Base-by-base conservation (phyloP, 2,113 vertebrate genomes). In the Danio rerio region DNA sequence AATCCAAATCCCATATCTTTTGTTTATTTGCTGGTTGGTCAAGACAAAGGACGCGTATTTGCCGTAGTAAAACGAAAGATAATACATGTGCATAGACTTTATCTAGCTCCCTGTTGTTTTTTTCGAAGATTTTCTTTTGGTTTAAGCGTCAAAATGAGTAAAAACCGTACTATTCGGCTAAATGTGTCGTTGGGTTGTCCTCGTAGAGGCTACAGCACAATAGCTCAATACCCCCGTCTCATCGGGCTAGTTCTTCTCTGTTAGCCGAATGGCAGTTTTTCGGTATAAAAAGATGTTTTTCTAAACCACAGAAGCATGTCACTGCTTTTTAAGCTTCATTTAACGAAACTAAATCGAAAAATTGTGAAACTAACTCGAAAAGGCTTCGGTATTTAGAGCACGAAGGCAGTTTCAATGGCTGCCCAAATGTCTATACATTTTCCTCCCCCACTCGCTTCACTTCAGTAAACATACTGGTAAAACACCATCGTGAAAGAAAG, bases 11-110 rank as follows among this genome's bases (percentile, higher is more conserved):
- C 86, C 88, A 61, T 84, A 76, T 84, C 80, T 91, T 92, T 88
- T 93, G 92, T 93, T 94, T 92, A 92, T 93, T 90, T 91, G 89
- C 88, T 86, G 86, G 88, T 93, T 86, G 85, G 82, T 90, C 88
- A 83, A 91, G 93, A 94, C 93, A 95, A 95, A 94, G 92, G 86
- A 86, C 73, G 66, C 10, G 56, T 72, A 47, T 80, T 11, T 69
- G 40, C 79, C 47, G 75, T 58, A 31, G 58, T 70, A 21, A 70
- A 31, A 40, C 65, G 63, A 65, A 70, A 49, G 21, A 50, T 43
- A 50, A 18, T 31, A 10, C 47, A 20, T 15, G 50, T 71, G 11
- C 15, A 11, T 21, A 53, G 12, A 71, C 59, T 13, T 62, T 61
- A 63, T 61, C 49, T 52, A 10, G 12, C 43, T 6, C 9, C 6